These are phyloP conservation scores for Dynastes grantii DNA, from an alignment of 2,888 invertebrate species.

Conservation along the genomic window DNA sequence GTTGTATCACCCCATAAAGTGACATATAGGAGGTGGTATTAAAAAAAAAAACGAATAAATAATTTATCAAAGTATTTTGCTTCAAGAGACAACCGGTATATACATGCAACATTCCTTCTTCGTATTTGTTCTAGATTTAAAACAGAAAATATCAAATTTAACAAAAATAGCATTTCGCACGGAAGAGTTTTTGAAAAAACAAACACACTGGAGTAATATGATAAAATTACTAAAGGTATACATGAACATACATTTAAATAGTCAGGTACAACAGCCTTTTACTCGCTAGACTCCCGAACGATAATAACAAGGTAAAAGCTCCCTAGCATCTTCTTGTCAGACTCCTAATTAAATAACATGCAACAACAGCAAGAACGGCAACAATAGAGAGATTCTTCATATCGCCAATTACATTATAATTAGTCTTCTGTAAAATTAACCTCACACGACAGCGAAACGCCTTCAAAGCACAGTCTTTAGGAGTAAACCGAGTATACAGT, in stretches of 20 bases:
- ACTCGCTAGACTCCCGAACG: neutral
- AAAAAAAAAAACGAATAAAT: too few relatives aligned
- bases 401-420: slow-evolving; percentile 63
- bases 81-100: too few relatives aligned
- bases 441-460: slow-evolving; percentile 54
- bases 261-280: slow-evolving; percentile 1
- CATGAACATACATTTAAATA: slow-evolving; percentile 6
- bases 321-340: slow-evolving; percentile 8
- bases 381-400: slow-evolving; percentile 49
- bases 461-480: neutral
- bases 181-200: neutral
- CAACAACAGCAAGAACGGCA: slow-evolving; percentile 6
- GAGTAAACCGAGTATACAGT: neutral
- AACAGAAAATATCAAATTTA: too few relatives aligned
- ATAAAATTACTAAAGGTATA: neutral
- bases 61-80: too few relatives aligned
- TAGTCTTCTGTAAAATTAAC: slow-evolving; percentile 61
- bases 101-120: too few relatives aligned
- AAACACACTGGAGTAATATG: neutral
- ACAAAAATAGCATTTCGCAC: neutral
- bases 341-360: slow-evolving; percentile 49
- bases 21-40: too few relatives aligned
- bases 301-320: slow-evolving; percentile 18
- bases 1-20: too few relatives aligned
- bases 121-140: too few relatives aligned